A percentile compares a stretch with the other conserved stretches of the same genome.
Conservation (phyloP, 2,797 vertebrate genomes). For the Mallotus villosus region DNA sequence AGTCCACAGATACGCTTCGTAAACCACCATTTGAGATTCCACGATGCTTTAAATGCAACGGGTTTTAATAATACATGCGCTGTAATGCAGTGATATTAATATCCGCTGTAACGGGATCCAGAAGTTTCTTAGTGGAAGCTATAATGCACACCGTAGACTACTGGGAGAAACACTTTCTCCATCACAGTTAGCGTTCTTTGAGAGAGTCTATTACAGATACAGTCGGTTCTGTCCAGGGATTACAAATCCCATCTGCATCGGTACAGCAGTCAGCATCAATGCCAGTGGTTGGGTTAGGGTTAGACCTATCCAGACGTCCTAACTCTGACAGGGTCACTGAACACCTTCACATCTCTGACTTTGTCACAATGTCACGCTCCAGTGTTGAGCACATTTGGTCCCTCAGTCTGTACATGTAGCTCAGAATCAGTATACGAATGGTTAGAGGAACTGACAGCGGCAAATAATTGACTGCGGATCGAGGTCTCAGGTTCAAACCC, state of each 20-base stretch:
- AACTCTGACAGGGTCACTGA: background rate
- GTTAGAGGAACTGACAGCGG: too few relatives aligned
- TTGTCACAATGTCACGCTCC: background rate
- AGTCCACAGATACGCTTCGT: constrained; percentile 38
- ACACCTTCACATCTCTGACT: background rate
- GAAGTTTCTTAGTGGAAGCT: constrained; percentile 12
- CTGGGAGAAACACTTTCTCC: constrained; percentile 5
- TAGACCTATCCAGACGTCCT: background rate
- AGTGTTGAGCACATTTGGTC: background rate
- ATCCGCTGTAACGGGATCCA: constrained; percentile 43
- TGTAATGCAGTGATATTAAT: constrained; percentile 47
- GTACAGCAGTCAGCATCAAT: background rate
- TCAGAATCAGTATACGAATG: too few relatives aligned
- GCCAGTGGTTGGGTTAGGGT: background rate
- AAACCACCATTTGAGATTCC: constrained; percentile 39
- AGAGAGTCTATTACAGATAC: background rate
- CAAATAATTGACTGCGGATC: too few relatives aligned
- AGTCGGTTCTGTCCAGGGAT: background rate
- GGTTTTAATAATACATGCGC: constrained; percentile 57
- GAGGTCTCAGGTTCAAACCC: too few relatives aligned
- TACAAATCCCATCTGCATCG: background rate
- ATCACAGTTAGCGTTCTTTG: background rate
- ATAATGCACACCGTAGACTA: background rate
- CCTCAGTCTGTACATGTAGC: background rate
- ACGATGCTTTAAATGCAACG: constrained; percentile 39